Conservation (phyloP, 1,140 invertebrate genomes). For the Rhizoglyphus robini region DNA sequence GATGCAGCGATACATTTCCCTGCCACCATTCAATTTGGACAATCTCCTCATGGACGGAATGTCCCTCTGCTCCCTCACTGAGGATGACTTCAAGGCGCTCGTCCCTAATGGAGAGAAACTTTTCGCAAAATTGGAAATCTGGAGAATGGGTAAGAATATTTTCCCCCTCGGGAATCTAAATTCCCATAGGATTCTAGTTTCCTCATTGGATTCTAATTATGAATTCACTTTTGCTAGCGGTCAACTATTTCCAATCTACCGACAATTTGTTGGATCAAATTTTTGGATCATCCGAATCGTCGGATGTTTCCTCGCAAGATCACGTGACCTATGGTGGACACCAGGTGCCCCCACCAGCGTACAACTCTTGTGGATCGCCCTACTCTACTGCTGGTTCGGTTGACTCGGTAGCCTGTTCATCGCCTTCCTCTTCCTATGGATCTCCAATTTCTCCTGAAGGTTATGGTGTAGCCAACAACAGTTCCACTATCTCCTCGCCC, state of each 20-base stretch:
- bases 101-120: constrained; percentile 51
- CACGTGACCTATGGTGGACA: too few species aligned
- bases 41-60: constrained; percentile 60
- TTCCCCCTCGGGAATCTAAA: too few species aligned
- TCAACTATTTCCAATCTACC: constrained; percentile 13
- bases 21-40: not conserved
- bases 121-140: constrained; percentile 75
- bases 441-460: constrained; percentile 1
- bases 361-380: not conserved
- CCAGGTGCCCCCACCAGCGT: not conserved
- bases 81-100: constrained; percentile 53
- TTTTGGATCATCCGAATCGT: constrained; percentile 26
- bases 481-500: too few species aligned
- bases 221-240: too few species aligned
- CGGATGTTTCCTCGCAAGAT: too few species aligned
- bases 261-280: not conserved
- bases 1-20: not conserved
- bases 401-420: too few species aligned
- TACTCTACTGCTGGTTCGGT: not conserved
- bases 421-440: not conserved
- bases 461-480: not conserved
- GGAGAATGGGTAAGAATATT: too few species aligned
- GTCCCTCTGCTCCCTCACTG: constrained; percentile 54
- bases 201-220: too few species aligned
- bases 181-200: too few species aligned